A percentile compares a stretch with the other conserved stretches of the same genome.
Conservation (phyloP, 2,113 vertebrate genomes). For the Cyphomyrus plagiostoma region DNA sequence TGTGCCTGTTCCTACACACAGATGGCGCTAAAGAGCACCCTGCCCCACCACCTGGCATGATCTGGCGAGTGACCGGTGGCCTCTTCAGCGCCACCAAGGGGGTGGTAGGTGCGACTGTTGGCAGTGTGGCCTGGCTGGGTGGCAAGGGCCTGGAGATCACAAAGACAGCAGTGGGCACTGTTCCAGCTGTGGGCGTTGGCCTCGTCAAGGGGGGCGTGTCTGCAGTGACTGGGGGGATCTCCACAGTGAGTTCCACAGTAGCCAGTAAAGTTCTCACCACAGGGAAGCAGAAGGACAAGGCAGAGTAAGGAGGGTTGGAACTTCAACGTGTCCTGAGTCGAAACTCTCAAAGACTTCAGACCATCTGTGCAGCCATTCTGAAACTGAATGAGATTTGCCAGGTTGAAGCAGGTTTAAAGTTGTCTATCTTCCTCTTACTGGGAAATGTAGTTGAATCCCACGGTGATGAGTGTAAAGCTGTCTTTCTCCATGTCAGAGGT, state of each 20-base stretch:
- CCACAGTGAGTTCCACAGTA: conserved; percentile 43
- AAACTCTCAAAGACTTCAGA: neutral
- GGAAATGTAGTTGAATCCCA: neutral
- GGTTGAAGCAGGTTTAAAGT: neutral
- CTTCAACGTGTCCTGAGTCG: conserved; percentile 19
- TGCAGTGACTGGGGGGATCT: conserved; percentile 59
- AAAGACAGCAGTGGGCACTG: conserved; percentile 59
- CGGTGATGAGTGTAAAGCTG: neutral
- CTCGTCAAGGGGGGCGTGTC: conserved; percentile 65
- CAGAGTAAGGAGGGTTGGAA: conserved; percentile 51
- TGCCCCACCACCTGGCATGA: conserved; percentile 41
- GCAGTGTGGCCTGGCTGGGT: conserved; percentile 66
- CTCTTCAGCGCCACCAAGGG: conserved; percentile 64
- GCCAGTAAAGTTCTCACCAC: conserved; percentile 61
- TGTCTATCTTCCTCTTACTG: neutral
- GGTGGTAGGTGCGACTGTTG: conserved; percentile 61
- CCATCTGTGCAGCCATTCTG: neutral
- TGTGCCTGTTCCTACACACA: neutral
- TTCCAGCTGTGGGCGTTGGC: conserved; percentile 58
- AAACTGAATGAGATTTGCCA: neutral
- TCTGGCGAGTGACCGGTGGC: conserved; percentile 65
- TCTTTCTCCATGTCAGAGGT: neutral
- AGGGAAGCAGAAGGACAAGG: conserved; percentile 65
- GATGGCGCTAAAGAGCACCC: conserved; percentile 53
- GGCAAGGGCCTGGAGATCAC: conserved; percentile 64